Conservation (phyloP, 2,113 vertebrate species). For the Nothoprocta perdicaria region DNA sequence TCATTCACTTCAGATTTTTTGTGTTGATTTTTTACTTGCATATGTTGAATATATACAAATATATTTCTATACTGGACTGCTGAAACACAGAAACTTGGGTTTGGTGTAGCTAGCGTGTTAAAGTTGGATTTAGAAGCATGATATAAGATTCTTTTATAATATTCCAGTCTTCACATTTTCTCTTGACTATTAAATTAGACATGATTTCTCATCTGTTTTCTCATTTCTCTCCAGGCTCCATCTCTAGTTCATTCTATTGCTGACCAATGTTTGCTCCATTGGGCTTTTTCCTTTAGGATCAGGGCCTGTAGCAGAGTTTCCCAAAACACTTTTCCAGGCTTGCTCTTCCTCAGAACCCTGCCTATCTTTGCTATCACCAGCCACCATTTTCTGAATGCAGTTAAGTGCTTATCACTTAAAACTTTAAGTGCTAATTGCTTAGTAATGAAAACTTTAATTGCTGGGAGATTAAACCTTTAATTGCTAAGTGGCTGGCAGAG, state of each 20-base stretch:
- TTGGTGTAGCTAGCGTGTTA: not conserved
- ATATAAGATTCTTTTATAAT: not conserved
- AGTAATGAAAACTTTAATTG: conserved; percentile 67
- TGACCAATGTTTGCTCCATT: not conserved
- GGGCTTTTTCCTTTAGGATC: not conserved
- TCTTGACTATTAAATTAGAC: not conserved
- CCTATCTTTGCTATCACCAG: not conserved
- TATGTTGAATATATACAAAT: not conserved
- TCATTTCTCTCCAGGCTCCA: not conserved
- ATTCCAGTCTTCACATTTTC: not conserved
- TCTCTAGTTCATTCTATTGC: not conserved
- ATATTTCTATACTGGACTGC: not conserved
- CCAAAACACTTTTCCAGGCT: not conserved
- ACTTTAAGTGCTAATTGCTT: conserved; percentile 62
- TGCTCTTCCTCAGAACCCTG: not conserved
- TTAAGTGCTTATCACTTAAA: conserved; percentile 53
- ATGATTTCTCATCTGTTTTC: not conserved
- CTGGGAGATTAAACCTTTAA: conserved; percentile 54
- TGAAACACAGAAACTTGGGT: not conserved
- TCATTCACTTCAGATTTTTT: not conserved
- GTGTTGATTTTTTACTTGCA: not conserved
- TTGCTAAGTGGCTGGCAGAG: conserved; percentile 32
- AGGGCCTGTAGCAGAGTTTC: not conserved
- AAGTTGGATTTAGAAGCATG: not conserved
- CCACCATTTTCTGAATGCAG: not conserved